Base-by-base conservation (phyloP, 1,140 invertebrate genomes). In the Popillia japonica region DNA sequence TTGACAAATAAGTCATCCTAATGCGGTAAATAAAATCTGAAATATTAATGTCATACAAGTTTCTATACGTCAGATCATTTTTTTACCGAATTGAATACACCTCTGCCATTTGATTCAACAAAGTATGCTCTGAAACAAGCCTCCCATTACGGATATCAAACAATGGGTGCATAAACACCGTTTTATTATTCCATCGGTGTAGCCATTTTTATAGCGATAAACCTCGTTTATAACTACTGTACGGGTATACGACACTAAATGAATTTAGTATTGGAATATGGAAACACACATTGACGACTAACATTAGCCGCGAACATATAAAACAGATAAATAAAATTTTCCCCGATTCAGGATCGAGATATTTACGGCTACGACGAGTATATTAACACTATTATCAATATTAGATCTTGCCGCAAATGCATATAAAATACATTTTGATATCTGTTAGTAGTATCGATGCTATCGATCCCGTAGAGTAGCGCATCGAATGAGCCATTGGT, bases 391-490 rank as follows among this genome's bases (percentile, higher is more conserved):
- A 77, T 79, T 79, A 79, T 73, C 78, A 44, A 74, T 77, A 79
- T 77, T 77, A 77, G 74, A 79, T 79, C 68, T 77, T 23, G 48
- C 78, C 75, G 44, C 78, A 72, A 79, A 76, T 73, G 78, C 75
- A 55, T 77, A 79, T 77, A 79, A 78, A 78, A 48, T 75, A 79
- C 73, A 73, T 76, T 68, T 77, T 79, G 75, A 79, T 79, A 79
- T 77, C 78, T 79, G 44, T 40, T 72, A 55, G 27, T 79, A 55
- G 34, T 79, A 79, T 79, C 78, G 75, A 77, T 79, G 77, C 72
- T 77, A 84, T 83, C 79, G 82, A 83, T 83, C 80, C 74, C 61
- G 61, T 68, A n/a, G 55, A 34, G 27, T 34, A 80, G 80, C 79
- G 78, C 78, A 77, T 80, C 81, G 78, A 80, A 79, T 80, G 79